Base-by-base conservation (phyloP, 2,888 invertebrate species). In the Abscondita cerata region DNA sequence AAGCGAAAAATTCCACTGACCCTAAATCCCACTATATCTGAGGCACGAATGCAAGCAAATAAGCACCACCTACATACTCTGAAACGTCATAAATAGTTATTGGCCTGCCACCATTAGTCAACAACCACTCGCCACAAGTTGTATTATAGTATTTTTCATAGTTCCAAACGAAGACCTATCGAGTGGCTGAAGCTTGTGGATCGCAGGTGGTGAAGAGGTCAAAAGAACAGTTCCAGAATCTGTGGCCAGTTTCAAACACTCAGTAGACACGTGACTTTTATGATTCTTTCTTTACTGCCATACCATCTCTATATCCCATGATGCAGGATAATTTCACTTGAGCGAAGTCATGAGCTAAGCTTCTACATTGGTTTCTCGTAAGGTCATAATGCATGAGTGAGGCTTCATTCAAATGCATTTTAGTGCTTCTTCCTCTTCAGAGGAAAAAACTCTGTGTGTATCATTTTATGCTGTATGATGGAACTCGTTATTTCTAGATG, bases 81-180 rank as follows among this genome's bases (percentile, higher is more conserved):
- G 20, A 31, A 48, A 48, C 31, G 31, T 8, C 48, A 48, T 48
- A 41, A 41, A 48, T 48, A 48, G 48, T 48, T 15, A 33, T 31
- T 6, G 33, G 48, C 15, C 4, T 25, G 25, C 11, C 3, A 36
- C 48, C 48, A 48, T 41, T 8, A 4, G 48, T 19, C 33, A 48
- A 48, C 25, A 31, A 31, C 5, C 48, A 31, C 48, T 48, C n/a
- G 31, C n/a, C 48, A 31, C 48, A 48, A 31, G 31, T 31, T 31
- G 31, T 12, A 13, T 48, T 48, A 15, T 48, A 73, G 56, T 72
- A 5, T 58, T 59, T 46, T 71, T 73, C 25, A 74, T 19, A 5
- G 70, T 70, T 47, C 66, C 69, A 70, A 74, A 72, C 52, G 71
- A 71, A 4, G 15, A 57, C 40, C 72, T 70, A 61, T 68, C 66